These are phyloP conservation scores for Periophthalmodon schlosseri DNA, from an alignment of 2,113 vertebrate genomes.

Conservation along the genomic window DNA sequence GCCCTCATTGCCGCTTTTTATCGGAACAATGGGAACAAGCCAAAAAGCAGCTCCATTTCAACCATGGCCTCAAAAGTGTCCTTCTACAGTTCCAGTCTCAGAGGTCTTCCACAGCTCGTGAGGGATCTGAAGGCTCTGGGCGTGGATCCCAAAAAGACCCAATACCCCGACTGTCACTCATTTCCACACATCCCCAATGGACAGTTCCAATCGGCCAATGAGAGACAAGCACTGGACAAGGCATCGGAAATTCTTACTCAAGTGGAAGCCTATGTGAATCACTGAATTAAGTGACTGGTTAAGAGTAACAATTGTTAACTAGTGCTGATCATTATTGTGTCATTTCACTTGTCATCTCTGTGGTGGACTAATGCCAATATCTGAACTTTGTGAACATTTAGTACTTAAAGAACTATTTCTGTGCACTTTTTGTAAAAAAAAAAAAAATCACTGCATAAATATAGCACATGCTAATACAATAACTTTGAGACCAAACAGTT, in stretches of 20 bases:
- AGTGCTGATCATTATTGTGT: too few species aligned
- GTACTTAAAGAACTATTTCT: too few species aligned
- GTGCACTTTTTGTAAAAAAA: too few species aligned
- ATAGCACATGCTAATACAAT: not conserved
- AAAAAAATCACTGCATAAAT: not conserved
- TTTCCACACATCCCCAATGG: slow-evolving; percentile 76
- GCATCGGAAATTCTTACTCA: slow-evolving; percentile 61
- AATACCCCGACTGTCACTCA: slow-evolving; percentile 76
- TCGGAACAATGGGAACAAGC: slow-evolving; percentile 50
- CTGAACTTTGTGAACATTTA: too few species aligned
- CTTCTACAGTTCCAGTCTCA: slow-evolving; percentile 45
- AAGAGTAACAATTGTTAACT: too few species aligned
- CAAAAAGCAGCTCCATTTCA: slow-evolving; percentile 49
- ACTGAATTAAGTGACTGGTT: not conserved
- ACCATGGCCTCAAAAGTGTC: slow-evolving; percentile 62
- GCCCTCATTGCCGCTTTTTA: slow-evolving; percentile 75
- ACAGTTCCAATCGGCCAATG: slow-evolving; percentile 58
- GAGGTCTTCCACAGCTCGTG: slow-evolving; percentile 56
- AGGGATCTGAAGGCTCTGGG: slow-evolving; percentile 57
- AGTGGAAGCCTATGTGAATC: slow-evolving; percentile 63
- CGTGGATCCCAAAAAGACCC: slow-evolving; percentile 76
- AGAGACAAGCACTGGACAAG: slow-evolving; percentile 52
- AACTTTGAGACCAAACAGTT: not conserved
- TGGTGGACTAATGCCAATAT: too few species aligned
- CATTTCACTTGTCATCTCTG: too few species aligned